Evolutionary conservation across 2,888 invertebrate species (phyloP), one percentile per base, ranked within the genome.

Genomic region (Thyatira batis): DNA sequence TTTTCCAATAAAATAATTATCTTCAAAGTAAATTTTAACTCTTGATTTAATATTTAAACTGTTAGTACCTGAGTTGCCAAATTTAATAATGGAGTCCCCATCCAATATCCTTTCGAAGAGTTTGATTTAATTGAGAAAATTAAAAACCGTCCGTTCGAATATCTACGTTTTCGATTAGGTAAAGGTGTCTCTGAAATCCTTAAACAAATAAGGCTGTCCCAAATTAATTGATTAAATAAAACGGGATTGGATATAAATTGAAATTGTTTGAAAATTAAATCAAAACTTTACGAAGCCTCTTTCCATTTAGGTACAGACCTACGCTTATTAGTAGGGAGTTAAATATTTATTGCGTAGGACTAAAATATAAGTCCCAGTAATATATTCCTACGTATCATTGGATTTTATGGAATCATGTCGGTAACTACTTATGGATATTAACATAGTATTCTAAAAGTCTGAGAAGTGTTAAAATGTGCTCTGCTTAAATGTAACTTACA

Each of bases 401-500:
- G n/a, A n/a, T n/a, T n/a, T n/a, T n/a, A n/a, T n/a, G n/a, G n/a
- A n/a, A n/a, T n/a, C n/a, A n/a, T n/a, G n/a, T n/a, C n/a, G n/a
- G n/a, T n/a, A n/a, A n/a, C n/a, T n/a, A n/a, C n/a, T n/a, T n/a
- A n/a, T n/a, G n/a, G n/a, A n/a, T n/a, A n/a, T n/a, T n/a, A n/a
- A n/a, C n/a, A n/a, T n/a, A n/a, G n/a, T n/a, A n/a, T n/a, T n/a
- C n/a, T n/a, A n/a, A n/a, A n/a, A n/a, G n/a, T n/a, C n/a, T n/a
- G n/a, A n/a, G n/a, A n/a, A n/a, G n/a, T n/a, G n/a, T n/a, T n/a
- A n/a, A n/a, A n/a, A n/a, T n/a, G n/a, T n/a, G n/a, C n/a, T n/a
- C 73, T 63, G 65, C 61, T 63, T 65, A 73, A 71, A 63, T 68
- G 70, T 73, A 73, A 39, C 17, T 13, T 74, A 67, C 62, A 78